A percentile compares a stretch with the other conserved stretches of the same genome.
Evolutionary conservation across 2,797 vertebrate species (phyloP).

Genomic region (Malurus splendens): DNA sequence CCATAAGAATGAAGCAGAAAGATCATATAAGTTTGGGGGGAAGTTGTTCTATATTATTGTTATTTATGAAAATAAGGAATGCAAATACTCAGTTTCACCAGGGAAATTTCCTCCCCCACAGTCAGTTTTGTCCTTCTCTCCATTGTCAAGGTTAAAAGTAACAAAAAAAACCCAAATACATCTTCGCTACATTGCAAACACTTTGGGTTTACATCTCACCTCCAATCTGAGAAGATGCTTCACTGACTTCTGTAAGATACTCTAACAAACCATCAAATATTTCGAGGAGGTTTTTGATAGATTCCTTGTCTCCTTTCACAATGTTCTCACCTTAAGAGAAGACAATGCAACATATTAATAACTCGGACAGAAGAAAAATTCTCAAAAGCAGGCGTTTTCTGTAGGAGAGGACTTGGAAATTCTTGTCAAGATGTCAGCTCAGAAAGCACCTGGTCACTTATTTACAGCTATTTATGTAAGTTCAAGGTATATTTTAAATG

Average conservation of each 20-base stretch:
- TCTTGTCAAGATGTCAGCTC: neutral
- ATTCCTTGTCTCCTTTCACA: conserved; percentile 84
- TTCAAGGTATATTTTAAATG: neutral
- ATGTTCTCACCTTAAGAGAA: conserved; percentile 88
- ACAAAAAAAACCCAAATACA: neutral
- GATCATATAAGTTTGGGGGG: neutral
- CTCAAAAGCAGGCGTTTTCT: neutral
- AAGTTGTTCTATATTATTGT: neutral
- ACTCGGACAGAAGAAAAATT: neutral
- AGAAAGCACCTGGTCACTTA: neutral
- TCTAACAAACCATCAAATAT: conserved; percentile 95
- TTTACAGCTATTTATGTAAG: neutral
- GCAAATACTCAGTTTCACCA: neutral
- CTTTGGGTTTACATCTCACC: conserved; percentile 57
- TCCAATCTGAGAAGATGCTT: conserved; percentile 74
- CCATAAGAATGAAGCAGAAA: neutral
- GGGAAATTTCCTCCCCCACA: neutral
- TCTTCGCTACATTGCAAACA: neutral
- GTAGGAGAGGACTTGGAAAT: neutral
- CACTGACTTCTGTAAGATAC: conserved; percentile 87
- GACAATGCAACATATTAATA: neutral
- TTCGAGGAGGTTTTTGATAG: conserved; percentile 90
- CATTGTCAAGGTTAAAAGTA: neutral
- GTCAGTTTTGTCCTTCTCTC: neutral
- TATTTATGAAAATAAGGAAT: neutral